Conservation (phyloP, 2,113 vertebrate species). For the Rhabdornis inornatus region DNA sequence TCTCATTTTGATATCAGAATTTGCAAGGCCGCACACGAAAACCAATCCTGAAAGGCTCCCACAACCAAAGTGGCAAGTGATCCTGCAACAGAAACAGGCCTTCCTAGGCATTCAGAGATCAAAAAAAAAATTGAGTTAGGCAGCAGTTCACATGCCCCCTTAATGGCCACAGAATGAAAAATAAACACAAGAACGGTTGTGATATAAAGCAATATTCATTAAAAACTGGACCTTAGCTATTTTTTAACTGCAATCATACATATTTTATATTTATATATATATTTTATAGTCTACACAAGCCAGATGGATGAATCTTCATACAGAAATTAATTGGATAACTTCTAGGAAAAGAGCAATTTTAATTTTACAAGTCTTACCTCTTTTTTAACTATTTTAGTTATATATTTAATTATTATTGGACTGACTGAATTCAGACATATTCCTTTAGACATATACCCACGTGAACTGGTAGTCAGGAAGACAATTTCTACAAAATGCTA, state of each 20-base stretch:
- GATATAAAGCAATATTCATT: neutral
- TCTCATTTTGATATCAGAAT: neutral
- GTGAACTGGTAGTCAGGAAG: neutral
- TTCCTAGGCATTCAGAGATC: neutral
- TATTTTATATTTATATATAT: neutral
- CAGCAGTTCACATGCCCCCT: neutral
- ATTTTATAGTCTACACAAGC: neutral
- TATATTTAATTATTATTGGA: neutral
- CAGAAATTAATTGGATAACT: neutral
- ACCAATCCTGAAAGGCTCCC: neutral
- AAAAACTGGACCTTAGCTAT: neutral
- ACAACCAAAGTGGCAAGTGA: neutral
- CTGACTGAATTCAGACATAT: neutral
- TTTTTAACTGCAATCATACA: neutral
- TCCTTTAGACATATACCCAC: neutral
- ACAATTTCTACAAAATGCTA: neutral
- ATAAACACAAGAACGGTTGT: neutral
- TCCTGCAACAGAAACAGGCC: neutral
- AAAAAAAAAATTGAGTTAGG: neutral
- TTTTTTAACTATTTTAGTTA: neutral
- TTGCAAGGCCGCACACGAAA: neutral
- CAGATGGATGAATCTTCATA: neutral
- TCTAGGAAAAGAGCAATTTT: neutral
- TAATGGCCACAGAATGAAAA: neutral
- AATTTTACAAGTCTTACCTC: neutral